A percentile compares a stretch with the other conserved stretches of the same genome.
Evolutionary conservation across 2,797 vertebrate species (phyloP).

Genomic region (Vultur gryphus): DNA sequence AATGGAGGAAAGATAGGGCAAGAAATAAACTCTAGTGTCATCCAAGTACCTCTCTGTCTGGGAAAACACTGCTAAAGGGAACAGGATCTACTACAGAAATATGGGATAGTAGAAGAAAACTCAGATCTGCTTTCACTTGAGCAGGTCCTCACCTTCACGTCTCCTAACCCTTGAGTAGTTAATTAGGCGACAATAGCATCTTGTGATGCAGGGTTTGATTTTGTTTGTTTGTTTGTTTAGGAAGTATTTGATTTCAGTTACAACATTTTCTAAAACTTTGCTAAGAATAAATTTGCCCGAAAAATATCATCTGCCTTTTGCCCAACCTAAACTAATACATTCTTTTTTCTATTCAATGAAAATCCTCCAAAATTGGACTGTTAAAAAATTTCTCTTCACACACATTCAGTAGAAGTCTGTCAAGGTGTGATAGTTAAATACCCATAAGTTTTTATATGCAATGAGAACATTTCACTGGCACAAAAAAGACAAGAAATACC

Average conservation of each 20-base stretch:
- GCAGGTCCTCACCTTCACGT: neutral
- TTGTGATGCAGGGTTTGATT: neutral
- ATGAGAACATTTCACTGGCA: neutral
- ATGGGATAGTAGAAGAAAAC: neutral
- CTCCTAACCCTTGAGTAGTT: neutral
- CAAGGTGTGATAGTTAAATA: neutral
- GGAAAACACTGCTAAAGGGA: neutral
- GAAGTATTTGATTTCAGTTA: neutral
- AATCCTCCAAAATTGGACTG: neutral
- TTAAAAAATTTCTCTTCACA: neutral
- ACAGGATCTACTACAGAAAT: neutral
- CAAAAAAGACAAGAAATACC: neutral
- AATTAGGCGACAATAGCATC: neutral
- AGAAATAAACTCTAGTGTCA: neutral
- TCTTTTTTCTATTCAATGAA: neutral
- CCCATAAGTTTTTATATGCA: neutral
- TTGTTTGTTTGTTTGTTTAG: neutral
- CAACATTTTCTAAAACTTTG: neutral
- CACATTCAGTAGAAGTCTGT: neutral
- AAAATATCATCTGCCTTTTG: neutral
- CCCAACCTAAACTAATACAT: neutral
- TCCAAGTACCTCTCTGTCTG: neutral
- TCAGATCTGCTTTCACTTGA: neutral
- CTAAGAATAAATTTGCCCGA: neutral
- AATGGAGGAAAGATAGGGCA: neutral